Conservation (phyloP, 2,888 invertebrate genomes). For the Sinohyriopsis cumingii region DNA sequence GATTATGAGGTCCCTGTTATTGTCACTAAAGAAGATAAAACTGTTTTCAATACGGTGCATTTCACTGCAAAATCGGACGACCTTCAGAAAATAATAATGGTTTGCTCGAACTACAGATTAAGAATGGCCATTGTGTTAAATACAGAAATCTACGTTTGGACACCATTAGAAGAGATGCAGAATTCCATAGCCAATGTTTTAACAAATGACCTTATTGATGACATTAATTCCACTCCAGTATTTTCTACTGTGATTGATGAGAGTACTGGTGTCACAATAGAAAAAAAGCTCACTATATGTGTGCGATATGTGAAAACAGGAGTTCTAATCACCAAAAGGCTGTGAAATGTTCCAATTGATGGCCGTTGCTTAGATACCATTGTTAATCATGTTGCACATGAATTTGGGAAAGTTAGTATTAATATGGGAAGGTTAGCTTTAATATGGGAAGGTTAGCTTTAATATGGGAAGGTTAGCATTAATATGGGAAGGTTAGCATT, state of each 20-base stretch:
- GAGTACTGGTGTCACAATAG: constrained; percentile 21
- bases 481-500: too few species aligned
- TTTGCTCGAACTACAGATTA: constrained; percentile 5
- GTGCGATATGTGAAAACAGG: constrained; percentile 23
- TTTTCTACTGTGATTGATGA: constrained; percentile 27
- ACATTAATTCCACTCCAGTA: constrained; percentile 10
- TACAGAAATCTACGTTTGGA: constrained; percentile 13
- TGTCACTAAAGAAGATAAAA: background rate
- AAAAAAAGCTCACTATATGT: constrained; percentile 23
- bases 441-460: too few species aligned
- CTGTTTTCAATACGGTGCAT: constrained; percentile 15
- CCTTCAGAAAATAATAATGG: constrained; percentile 9
- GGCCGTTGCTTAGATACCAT: constrained; percentile 23
- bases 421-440: background rate
- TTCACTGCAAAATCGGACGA: constrained; percentile 11
- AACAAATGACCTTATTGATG: constrained; percentile 5
- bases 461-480: background rate
- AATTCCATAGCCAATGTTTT: constrained; percentile 8
- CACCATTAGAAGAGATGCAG: constrained; percentile 22
- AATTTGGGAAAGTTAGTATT: background rate
- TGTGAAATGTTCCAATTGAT: constrained; percentile 16
- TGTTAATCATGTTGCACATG: background rate
- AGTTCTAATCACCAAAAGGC: constrained; percentile 14
- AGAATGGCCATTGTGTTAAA: constrained; percentile 7
- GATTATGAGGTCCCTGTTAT: too few species aligned